Conservation (phyloP, 2,797 vertebrate species). For the Thunnus albacares region DNA sequence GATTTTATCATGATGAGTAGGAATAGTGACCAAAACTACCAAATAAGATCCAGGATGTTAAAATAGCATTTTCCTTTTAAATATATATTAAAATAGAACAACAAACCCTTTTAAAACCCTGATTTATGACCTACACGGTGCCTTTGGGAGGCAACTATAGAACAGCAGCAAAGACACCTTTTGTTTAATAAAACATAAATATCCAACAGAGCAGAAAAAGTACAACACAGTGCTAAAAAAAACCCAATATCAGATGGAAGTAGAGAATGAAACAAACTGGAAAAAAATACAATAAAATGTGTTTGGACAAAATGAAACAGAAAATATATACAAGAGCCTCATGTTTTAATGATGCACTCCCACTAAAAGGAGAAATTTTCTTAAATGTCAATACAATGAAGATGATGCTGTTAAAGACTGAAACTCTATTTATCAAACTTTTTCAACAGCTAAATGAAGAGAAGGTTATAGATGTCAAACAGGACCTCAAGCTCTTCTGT, state of each 20-base stretch:
- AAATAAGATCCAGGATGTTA: not conserved
- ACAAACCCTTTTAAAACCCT: not conserved
- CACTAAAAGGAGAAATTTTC: not conserved
- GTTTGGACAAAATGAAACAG: not conserved
- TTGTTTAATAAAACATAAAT: not conserved
- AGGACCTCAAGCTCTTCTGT: not conserved
- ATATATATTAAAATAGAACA: not conserved
- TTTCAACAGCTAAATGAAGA: not conserved
- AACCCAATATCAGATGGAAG: not conserved
- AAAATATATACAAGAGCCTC: not conserved
- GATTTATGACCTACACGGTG: not conserved
- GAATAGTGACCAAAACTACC: not conserved
- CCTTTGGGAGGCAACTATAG: too few species aligned
- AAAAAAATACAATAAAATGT: not conserved
- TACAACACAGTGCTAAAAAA: not conserved
- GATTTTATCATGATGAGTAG: not conserved
- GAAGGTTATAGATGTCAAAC: conserved; percentile 7
- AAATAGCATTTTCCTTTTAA: not conserved
- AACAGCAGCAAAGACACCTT: not conserved
- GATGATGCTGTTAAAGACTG: not conserved
- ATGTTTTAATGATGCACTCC: not conserved
- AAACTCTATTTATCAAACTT: not conserved
- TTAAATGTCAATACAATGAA: conserved; percentile 1
- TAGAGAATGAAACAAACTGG: not conserved
- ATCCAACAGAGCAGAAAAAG: not conserved